A percentile compares a stretch with the other conserved stretches of the same genome.
These are phyloP conservation scores for Homarus americanus DNA, from an alignment of 1,140 invertebrate genomes.

Conservation along the genomic window DNA sequence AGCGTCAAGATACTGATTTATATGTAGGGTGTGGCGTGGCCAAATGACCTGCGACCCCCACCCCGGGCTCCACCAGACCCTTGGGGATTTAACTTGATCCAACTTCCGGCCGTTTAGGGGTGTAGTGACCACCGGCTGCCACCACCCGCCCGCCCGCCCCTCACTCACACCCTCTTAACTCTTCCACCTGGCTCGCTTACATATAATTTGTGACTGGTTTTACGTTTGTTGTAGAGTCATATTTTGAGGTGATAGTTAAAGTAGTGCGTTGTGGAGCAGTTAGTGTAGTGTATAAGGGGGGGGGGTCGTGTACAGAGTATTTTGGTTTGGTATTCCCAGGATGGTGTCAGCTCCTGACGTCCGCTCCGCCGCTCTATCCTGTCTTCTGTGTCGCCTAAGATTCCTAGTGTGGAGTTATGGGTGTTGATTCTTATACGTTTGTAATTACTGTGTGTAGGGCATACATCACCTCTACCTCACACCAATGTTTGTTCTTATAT, in stretches of 20 bases:
- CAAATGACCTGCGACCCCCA: not conserved
- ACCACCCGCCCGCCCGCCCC: not conserved
- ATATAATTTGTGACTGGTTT: no score
- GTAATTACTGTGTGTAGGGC: no score
- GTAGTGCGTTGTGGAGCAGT: no score
- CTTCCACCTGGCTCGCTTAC: not conserved
- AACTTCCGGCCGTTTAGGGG: conserved; percentile 46
- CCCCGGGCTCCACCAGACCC: not conserved
- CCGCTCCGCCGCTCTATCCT: not conserved
- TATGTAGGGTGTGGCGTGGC: not conserved
- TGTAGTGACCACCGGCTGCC: conserved; percentile 19
- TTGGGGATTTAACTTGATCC: conserved; percentile 50
- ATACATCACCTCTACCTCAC: no score
- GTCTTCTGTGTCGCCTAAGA: no score
- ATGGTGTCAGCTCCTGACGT: no score
- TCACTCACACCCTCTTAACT: not conserved
- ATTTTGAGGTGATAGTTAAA: no score
- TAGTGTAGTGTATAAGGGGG: no score
- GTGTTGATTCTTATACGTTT: not conserved
- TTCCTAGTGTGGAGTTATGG: no score
- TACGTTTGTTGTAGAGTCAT: no score
- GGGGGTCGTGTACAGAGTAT: not conserved
- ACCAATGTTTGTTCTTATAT: no score
- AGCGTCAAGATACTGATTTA: not conserved
- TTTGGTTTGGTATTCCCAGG: not conserved